A percentile compares a stretch with the other conserved stretches of the same genome.
These are phyloP conservation scores for Drosophila peninsularis DNA, from an alignment of 2,888 invertebrate species.

Conservation along the genomic window DNA sequence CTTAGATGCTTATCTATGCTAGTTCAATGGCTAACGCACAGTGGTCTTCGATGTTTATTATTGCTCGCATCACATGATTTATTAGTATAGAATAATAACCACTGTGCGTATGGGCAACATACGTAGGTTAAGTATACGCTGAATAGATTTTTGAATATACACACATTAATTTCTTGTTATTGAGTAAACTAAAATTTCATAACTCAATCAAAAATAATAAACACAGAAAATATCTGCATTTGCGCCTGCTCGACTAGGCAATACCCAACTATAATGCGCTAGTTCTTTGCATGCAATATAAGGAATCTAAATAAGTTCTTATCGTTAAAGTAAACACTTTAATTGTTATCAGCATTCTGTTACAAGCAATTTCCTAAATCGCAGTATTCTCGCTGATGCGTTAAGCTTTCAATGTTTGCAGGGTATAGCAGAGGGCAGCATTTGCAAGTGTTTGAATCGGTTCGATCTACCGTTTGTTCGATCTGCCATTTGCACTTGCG, in stretches of 20 bases:
- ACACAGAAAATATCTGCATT: conserved; percentile 17
- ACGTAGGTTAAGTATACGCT: conserved; percentile 27
- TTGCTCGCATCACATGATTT: background rate
- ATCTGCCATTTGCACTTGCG: conserved; percentile 15
- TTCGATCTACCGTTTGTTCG: conserved; percentile 40
- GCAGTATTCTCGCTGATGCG: background rate
- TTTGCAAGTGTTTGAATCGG: conserved; percentile 12
- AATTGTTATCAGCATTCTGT: background rate
- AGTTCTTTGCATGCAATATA: background rate
- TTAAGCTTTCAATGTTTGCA: background rate
- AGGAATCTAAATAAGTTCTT: too few species aligned
- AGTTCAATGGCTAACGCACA: background rate
- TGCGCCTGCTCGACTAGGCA: background rate
- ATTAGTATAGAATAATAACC: background rate
- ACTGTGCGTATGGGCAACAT: conserved; percentile 31
- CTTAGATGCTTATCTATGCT: conserved; percentile 11
- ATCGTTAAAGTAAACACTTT: background rate
- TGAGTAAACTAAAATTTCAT: conserved; percentile 50
- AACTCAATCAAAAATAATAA: conserved; percentile 57
- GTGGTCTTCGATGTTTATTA: conserved; percentile 12
- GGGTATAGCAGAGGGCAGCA: background rate
- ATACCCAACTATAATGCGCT: background rate
- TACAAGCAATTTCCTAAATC: background rate
- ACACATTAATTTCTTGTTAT: conserved; percentile 14
- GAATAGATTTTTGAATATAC: conserved; percentile 4